Base-by-base conservation (phyloP, 2,888 invertebrate species). In the Lathronympha strigana region DNA sequence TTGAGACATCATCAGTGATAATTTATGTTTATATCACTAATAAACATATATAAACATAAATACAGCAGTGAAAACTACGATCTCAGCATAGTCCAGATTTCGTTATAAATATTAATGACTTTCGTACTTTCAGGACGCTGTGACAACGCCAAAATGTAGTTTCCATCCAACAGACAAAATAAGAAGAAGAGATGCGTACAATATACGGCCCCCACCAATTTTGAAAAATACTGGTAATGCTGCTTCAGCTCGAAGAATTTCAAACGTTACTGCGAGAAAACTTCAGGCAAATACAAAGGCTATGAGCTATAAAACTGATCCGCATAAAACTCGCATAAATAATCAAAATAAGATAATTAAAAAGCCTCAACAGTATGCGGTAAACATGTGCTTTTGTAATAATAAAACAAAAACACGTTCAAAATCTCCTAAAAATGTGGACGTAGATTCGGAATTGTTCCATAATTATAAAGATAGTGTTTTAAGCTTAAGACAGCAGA, bases 361-460 rank as follows among this genome's bases (percentile, higher is more conserved):
- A 78, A 73, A 51, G 58, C 61, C 66, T 25, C 82, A 83, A 54
- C 72, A 81, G 3, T 88, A 80, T 72, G 81, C 89, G 49, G 84
- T 90, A 1, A 89, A 90, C 68, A 63, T 89, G 63, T 91, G 91
- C 72, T 71, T 91, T 47, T 88, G 83, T 69, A 76, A 75, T 23
- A 77, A 78, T 68, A 83, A 77, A 67, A 69, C 45, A 6, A 0
- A 21, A n/a, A 53, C 36, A 8, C 9, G 21, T 6, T 17, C 33
- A 23, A 36, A 60, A 15, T 8, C n/a, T 15, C 21, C 9, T 15
- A 25, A 25, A 19, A 33, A 28, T 11, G n/a, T n/a, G 25, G 61
- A 63, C 57, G 64, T 43, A 64, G 38, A 21, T 61, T 62, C 19
- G 25, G 54, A 31, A 8, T 49, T 11, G 61, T 61, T 67, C 19